Evolutionary conservation across 2,888 invertebrate species (phyloP).

Genomic region (Portevinia maculata): DNA sequence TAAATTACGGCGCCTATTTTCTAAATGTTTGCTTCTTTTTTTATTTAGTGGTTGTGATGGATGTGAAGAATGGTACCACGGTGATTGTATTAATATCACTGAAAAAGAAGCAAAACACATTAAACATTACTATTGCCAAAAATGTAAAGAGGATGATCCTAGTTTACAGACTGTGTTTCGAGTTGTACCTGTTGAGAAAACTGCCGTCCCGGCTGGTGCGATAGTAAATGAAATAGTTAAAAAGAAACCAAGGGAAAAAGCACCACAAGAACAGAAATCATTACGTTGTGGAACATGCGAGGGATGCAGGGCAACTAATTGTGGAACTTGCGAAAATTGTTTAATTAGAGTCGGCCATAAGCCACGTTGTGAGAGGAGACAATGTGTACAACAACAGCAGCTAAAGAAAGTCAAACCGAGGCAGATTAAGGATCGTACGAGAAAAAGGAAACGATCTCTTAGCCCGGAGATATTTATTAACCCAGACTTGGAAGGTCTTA

Average conservation of each 20-base stretch:
- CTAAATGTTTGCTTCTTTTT: not conserved
- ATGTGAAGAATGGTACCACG: slow-evolving; percentile 99
- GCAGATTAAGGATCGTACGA: slow-evolving; percentile 77
- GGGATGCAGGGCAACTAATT: slow-evolving; percentile 85
- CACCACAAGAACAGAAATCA: slow-evolving; percentile 78
- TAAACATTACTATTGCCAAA: slow-evolving; percentile 95
- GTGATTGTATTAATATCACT: slow-evolving; percentile 97
- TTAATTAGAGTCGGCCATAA: slow-evolving; percentile 81
- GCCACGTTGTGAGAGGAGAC: slow-evolving; percentile 84
- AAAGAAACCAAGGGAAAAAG: slow-evolving; percentile 76
- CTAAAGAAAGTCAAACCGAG: slow-evolving; percentile 78
- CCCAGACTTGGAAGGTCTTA: slow-evolving; percentile 85
- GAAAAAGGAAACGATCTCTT: slow-evolving; percentile 78
- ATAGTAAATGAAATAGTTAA: slow-evolving; percentile 59
- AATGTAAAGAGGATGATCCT: slow-evolving; percentile 92
- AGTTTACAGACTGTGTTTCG: slow-evolving; percentile 86
- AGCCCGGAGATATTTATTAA: slow-evolving; percentile 81
- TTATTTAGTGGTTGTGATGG: slow-evolving; percentile 93
- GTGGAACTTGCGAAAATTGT: slow-evolving; percentile 81
- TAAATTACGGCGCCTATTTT: not conserved
- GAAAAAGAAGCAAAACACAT: slow-evolving; percentile 96
- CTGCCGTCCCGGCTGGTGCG: slow-evolving; percentile 71
- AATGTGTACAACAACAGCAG: slow-evolving; percentile 81
- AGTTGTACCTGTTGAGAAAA: slow-evolving; percentile 79
- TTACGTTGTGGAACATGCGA: slow-evolving; percentile 89